These are phyloP conservation scores for Syngnathus rostellatus DNA, from an alignment of 2,797 vertebrate species.

Conservation along the genomic window DNA sequence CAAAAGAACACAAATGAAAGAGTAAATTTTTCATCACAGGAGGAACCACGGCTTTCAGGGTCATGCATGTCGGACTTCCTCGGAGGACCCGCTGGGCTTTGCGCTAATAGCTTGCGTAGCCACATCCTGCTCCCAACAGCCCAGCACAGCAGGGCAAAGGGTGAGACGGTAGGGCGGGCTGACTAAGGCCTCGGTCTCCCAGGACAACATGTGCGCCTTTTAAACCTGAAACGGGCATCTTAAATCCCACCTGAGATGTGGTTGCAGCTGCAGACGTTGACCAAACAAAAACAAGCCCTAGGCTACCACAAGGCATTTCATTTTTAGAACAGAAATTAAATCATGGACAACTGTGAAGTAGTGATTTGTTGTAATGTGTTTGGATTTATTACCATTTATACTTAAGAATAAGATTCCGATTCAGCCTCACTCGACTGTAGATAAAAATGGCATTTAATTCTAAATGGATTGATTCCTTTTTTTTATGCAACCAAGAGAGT, in stretches of 20 bases:
- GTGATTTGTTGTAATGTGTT: neutral
- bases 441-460: neutral
- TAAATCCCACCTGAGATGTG: slow-evolving; percentile 46
- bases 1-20: slow-evolving; percentile 29
- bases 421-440: neutral
- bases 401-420: neutral
- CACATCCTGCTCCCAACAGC: slow-evolving; percentile 51
- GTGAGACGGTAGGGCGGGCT: slow-evolving; percentile 38
- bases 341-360: neutral
- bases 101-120: slow-evolving; percentile 41
- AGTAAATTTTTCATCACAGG: slow-evolving; percentile 56
- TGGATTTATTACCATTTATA: too few relatives aligned
- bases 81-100: slow-evolving; percentile 27
- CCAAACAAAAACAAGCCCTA: slow-evolving; percentile 21
- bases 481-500: neutral
- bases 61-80: slow-evolving; percentile 49
- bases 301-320: slow-evolving; percentile 9
- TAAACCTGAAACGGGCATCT: slow-evolving; percentile 42
- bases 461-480: neutral
- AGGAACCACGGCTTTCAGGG: slow-evolving; percentile 46
- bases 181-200: slow-evolving; percentile 25
- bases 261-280: slow-evolving; percentile 38
- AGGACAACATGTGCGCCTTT: slow-evolving; percentile 44
- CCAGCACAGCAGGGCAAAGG: slow-evolving; percentile 28
- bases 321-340: neutral